A percentile compares a stretch with the other conserved stretches of the same genome.
phyloP scores from a whole-genome alignment of 1,140 invertebrate genomes.

The Macrobrachium nipponense region DNA sequence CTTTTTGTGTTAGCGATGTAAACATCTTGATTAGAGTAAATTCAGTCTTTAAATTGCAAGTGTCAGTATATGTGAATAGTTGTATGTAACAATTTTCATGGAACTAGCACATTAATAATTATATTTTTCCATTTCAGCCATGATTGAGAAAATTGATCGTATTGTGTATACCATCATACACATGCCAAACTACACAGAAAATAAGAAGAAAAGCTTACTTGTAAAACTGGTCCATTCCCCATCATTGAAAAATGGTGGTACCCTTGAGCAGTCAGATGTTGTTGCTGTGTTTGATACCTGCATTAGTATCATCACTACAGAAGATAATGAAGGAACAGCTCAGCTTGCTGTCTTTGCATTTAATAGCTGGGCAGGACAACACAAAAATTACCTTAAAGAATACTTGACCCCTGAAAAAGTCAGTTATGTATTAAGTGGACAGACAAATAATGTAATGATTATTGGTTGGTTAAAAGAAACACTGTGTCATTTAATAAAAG shows the following conservation, averaged over 20 bases:
- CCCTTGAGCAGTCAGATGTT: slow-evolving; percentile 27
- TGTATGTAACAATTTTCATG: no score
- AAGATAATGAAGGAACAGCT: slow-evolving; percentile 34
- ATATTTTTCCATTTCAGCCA: slow-evolving; percentile 26
- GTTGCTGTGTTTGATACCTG: slow-evolving; percentile 45
- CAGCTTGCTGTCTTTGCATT: slow-evolving; percentile 53
- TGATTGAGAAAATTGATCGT: slow-evolving; percentile 37
- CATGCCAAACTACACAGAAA: slow-evolving; percentile 46
- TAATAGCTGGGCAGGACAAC: slow-evolving; percentile 37
- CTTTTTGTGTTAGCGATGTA: no score
- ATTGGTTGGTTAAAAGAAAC: slow-evolving; percentile 38
- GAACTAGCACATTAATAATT: not conserved
- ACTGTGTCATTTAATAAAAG: slow-evolving; percentile 29
- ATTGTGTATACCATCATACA: slow-evolving; percentile 37
- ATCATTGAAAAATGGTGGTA: slow-evolving; percentile 1
- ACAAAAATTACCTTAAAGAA: slow-evolving; percentile 32
- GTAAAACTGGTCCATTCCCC: slow-evolving; percentile 36
- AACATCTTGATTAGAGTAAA: no score
- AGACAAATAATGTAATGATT: slow-evolving; percentile 16
- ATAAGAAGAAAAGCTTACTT: slow-evolving; percentile 36
- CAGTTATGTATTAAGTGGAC: not conserved
- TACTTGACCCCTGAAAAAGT: slow-evolving; percentile 28
- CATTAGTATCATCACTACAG: slow-evolving; percentile 22
- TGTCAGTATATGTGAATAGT: no score
- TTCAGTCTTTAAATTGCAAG: no score